Percentiles rank a stretch among this genome's conserved stretches.
Conservation (phyloP, 1,140 invertebrate genomes). For the Nautilus pompilius region DNA sequence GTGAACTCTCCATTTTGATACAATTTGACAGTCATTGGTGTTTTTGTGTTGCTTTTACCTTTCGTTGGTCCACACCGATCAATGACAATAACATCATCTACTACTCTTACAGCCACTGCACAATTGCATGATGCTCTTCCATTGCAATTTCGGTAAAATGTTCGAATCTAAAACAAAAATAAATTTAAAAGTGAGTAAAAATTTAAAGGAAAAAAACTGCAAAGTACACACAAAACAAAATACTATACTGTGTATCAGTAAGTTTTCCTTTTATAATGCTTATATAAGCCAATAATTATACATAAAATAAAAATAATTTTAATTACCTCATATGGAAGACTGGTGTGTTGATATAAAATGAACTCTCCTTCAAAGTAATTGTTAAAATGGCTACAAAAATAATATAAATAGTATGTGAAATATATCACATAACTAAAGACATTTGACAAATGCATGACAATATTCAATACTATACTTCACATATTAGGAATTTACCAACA, state of each 20-base stretch:
- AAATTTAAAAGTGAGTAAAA: neutral
- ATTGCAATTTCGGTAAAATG: conserved; percentile 25
- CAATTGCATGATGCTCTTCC: conserved; percentile 39
- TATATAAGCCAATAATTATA: too few species aligned
- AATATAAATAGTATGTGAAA: too few species aligned
- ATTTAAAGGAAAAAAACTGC: neutral
- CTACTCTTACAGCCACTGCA: conserved; percentile 34
- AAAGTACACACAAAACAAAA: neutral
- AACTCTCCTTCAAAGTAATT: conserved; percentile 40
- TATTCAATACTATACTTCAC: too few species aligned
- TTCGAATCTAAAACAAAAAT: conserved; percentile 15
- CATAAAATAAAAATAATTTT: too few species aligned
- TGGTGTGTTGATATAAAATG: conserved; percentile 28
- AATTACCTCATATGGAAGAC: conserved; percentile 27
- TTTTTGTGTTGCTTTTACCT: neutral
- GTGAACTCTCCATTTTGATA: conserved; percentile 34
- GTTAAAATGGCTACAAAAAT: conserved; percentile 27
- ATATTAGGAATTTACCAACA: too few species aligned
- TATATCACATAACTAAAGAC: neutral
- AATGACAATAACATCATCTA: conserved; percentile 44
- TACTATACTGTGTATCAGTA: neutral
- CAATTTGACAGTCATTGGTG: conserved; percentile 15
- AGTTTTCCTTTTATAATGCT: too few species aligned
- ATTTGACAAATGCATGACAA: neutral
- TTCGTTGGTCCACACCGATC: conserved; percentile 25